Evolutionary conservation across 2,797 vertebrate genomes (phyloP).

Genomic region (Spheniscus humboldti): DNA sequence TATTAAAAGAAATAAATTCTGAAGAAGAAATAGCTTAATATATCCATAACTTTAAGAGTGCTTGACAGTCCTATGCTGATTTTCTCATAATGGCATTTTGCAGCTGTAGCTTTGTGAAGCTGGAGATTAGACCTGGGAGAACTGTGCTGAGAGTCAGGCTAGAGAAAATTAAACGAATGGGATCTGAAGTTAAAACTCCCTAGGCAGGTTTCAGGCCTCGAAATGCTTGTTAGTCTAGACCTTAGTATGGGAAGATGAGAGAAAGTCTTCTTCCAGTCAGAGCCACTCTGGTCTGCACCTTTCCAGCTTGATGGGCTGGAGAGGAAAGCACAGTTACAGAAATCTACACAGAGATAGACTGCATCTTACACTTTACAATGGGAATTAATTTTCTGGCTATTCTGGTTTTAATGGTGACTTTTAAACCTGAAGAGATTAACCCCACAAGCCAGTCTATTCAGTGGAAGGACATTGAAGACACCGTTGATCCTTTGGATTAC

Average conservation of each 20-base stretch:
- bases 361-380: background rate
- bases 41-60: background rate
- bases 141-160: background rate
- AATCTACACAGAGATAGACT: background rate
- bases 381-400: background rate
- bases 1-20: conserved; percentile 15
- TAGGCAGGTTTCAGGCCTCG: background rate
- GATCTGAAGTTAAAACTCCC: background rate
- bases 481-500: background rate
- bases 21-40: background rate
- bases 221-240: background rate
- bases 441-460: background rate
- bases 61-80: background rate
- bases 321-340: background rate
- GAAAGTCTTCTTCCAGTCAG: background rate
- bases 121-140: background rate
- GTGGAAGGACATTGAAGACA: background rate
- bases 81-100: background rate
- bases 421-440: background rate
- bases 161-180: background rate
- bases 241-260: background rate
- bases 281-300: background rate
- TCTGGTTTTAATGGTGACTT: background rate
- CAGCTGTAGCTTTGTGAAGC: background rate
- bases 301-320: background rate